These are phyloP conservation scores for Odontophorus gujanensis DNA, from an alignment of 2,113 vertebrate species.

Conservation along the genomic window DNA sequence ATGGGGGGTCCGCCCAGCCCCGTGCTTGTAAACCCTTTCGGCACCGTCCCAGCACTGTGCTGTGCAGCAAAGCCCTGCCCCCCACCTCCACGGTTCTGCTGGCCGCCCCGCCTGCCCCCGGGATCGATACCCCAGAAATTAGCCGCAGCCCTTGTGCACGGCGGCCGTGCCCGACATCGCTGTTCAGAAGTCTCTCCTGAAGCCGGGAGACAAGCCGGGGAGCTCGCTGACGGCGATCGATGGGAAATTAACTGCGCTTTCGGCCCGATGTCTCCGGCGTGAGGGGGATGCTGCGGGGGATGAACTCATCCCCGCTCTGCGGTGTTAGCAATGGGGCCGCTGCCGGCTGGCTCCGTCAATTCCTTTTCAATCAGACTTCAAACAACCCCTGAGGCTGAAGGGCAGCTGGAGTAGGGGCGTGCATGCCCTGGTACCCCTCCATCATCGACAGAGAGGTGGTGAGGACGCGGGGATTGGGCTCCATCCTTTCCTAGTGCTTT, in stretches of 20 bases:
- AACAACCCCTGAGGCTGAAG: not conserved
- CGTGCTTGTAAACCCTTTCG: accelerated
- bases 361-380: not conserved
- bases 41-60: not conserved
- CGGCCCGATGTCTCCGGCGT: not conserved
- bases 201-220: not conserved
- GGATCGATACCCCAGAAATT: not conserved
- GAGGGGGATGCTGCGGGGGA: not conserved
- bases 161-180: not conserved
- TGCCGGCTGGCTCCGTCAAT: not conserved
- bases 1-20: not conserved
- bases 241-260: conserved; percentile 41
- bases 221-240: not conserved
- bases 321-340: not conserved
- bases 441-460: too few species aligned
- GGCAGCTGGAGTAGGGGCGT: accelerated
- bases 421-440: not conserved
- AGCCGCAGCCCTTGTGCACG: not conserved
- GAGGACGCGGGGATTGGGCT: accelerated
- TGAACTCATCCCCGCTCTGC: not conserved
- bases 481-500: not conserved
- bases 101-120: accelerated
- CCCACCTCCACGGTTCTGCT: not conserved
- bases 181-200: conserved; percentile 24
- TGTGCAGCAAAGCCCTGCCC: not conserved